Evolutionary conservation across 2,113 vertebrate genomes (phyloP).

Genomic region (Hyla sarda): DNA sequence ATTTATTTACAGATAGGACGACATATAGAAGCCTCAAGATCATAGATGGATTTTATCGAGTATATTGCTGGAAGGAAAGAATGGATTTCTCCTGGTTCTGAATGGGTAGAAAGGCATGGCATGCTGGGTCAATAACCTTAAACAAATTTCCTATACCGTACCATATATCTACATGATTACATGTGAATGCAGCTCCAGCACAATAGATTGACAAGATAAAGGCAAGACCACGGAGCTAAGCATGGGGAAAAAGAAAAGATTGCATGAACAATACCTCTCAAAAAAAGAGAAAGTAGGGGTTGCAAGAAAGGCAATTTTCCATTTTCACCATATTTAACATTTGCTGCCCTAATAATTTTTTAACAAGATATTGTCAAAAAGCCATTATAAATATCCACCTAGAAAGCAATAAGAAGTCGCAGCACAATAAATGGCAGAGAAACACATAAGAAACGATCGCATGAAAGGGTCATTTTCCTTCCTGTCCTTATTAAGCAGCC

Average conservation of each 20-base stretch:
- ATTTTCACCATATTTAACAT: not conserved
- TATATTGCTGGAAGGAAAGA: not conserved
- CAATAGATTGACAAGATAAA: not conserved
- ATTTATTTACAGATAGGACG: conserved; percentile 42
- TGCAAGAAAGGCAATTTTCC: not conserved
- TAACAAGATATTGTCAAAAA: not conserved
- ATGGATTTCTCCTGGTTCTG: not conserved
- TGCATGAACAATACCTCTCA: not conserved
- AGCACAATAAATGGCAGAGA: not conserved
- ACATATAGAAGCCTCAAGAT: conserved; percentile 7
- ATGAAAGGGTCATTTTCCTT: not conserved
- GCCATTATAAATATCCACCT: not conserved
- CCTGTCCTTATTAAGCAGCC: no score
- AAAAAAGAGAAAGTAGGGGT: not conserved
- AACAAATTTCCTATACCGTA: not conserved
- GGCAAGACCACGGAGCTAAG: not conserved
- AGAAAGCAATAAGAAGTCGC: not conserved
- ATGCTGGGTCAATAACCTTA: not conserved
- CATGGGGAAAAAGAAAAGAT: not conserved
- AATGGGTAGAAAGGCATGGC: not conserved
- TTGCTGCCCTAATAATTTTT: not conserved
- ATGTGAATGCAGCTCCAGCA: not conserved
- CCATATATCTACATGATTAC: not conserved
- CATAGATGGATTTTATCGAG: not conserved
- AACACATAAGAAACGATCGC: not conserved